phyloP scores from a whole-genome alignment of 2,888 invertebrate species.

The Agrochola litura region DNA sequence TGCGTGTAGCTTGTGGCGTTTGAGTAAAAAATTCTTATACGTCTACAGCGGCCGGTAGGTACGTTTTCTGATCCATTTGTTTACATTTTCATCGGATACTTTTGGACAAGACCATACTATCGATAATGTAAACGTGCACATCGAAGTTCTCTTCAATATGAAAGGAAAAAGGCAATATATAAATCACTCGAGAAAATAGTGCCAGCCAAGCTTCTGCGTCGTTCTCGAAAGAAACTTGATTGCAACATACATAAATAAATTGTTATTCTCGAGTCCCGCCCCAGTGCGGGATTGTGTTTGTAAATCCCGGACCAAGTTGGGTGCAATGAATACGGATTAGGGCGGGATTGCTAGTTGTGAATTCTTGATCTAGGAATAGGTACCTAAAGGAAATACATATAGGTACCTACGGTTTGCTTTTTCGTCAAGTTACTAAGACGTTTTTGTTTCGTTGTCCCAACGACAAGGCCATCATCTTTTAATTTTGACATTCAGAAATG shows the following conservation, averaged over 20 bases:
- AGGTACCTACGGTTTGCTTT: not conserved
- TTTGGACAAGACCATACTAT: not conserved
- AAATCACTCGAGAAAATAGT: constrained; percentile 29
- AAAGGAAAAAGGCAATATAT: not conserved
- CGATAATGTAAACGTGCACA: no score
- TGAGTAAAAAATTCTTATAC: not conserved
- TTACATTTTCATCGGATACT: not conserved
- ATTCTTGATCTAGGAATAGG: constrained; percentile 11
- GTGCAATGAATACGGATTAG: constrained; percentile 52
- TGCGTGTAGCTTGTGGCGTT: not conserved
- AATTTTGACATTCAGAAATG: not conserved
- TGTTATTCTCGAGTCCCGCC: constrained; percentile 26
- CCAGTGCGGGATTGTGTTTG: constrained; percentile 36
- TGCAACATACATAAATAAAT: constrained; percentile 44
- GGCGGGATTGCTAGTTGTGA: constrained; percentile 29
- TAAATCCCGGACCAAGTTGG: constrained; percentile 34
- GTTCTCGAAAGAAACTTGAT: constrained; percentile 41
- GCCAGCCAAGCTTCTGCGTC: not conserved
- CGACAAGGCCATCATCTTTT: no score
- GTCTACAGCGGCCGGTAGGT: not conserved
- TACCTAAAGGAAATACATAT: not conserved
- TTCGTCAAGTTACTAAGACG: not conserved
- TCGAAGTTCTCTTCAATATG: constrained; percentile 4
- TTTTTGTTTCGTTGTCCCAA: not conserved
- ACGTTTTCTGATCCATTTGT: not conserved